phyloP scores from a whole-genome alignment of 2,888 invertebrate genomes.

The Rhagophthalmus giganteus region DNA sequence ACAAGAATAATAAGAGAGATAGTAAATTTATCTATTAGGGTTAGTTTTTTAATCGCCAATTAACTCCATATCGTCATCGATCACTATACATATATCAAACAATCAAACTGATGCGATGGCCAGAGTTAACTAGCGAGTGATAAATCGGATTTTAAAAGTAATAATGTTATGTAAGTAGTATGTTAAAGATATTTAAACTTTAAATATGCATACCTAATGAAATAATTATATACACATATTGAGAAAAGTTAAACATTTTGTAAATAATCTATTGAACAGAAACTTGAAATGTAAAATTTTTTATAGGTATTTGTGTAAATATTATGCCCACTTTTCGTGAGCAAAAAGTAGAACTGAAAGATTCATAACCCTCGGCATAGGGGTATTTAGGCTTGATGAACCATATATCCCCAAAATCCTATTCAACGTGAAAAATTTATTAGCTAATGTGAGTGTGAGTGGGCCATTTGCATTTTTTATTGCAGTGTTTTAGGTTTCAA shows the following conservation, averaged over 20 bases:
- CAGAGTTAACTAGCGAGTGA: too few relatives aligned
- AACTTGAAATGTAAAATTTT: neutral
- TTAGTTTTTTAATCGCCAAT: too few relatives aligned
- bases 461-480: constrained; percentile 34
- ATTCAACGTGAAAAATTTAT: constrained; percentile 34
- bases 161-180: too few relatives aligned
- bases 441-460: constrained; percentile 33
- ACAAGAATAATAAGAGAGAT: too few relatives aligned
- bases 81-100: too few relatives aligned
- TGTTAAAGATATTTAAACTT: too few relatives aligned
- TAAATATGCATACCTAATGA: too few relatives aligned
- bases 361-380: constrained; percentile 21
- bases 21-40: too few relatives aligned
- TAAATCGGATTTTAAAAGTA: too few relatives aligned
- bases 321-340: neutral
- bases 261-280: too few relatives aligned
- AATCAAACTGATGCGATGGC: too few relatives aligned
- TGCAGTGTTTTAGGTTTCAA: constrained; percentile 27
- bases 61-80: too few relatives aligned
- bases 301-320: neutral
- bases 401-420: constrained; percentile 32
- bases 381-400: constrained; percentile 31
- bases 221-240: neutral
- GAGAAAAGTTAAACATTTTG: neutral
- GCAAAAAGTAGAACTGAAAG: constrained; percentile 15